Evolutionary conservation across 2,113 vertebrate genomes (phyloP).

Genomic region (Lynx canadensis): DNA sequence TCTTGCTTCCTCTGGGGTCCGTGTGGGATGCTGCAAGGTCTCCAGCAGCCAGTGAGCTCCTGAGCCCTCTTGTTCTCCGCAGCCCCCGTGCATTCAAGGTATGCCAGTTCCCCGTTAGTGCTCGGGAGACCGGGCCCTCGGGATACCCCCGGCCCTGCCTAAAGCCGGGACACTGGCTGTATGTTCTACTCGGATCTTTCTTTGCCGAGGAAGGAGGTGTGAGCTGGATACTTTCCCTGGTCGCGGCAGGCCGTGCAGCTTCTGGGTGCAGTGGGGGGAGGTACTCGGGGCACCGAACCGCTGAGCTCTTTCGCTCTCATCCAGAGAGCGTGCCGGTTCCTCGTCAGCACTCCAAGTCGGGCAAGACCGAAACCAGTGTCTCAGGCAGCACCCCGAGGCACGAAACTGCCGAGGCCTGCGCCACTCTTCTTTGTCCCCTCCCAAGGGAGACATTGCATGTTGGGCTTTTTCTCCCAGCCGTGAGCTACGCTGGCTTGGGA

Average conservation of each 20-base stretch:
- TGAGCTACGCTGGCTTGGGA: too few species aligned
- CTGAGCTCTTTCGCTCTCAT: too few species aligned
- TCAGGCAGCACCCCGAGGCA: neutral
- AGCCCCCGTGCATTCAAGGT: neutral
- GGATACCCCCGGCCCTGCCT: too few species aligned
- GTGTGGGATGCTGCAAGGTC: too few species aligned
- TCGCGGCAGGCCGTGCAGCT: neutral
- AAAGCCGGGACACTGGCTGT: neutral
- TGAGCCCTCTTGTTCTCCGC: neutral
- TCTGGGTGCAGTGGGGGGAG: too few species aligned
- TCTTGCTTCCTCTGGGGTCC: neutral
- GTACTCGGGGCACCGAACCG: rapidly evolving
- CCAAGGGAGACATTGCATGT: neutral
- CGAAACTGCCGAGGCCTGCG: too few species aligned
- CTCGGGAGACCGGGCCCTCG: neutral
- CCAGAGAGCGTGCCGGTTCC: neutral
- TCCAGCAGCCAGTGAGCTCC: neutral
- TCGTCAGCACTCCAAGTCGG: neutral
- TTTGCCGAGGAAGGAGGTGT: neutral
- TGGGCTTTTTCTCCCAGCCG: neutral
- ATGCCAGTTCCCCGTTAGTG: neutral
- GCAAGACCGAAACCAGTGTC: neutral
- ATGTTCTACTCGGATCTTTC: neutral
- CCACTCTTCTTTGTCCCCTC: neutral
- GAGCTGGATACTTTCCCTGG: neutral